Conservation (phyloP, 2,888 invertebrate species). For the Hemaris fuciformis region DNA sequence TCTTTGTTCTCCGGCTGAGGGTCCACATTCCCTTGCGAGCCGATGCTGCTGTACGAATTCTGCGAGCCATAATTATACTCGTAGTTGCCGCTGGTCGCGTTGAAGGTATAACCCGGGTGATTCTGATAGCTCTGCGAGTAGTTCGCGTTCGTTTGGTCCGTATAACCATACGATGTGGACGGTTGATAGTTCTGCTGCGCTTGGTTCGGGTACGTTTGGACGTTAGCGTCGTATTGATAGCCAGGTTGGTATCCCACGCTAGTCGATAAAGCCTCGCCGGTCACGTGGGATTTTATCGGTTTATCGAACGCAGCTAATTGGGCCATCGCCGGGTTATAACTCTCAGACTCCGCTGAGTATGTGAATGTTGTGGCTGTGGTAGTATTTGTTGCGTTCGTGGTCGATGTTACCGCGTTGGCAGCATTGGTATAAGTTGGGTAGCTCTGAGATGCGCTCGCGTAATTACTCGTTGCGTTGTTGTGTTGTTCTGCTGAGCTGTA, state of each 20-base stretch:
- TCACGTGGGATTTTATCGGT: conserved; percentile 72
- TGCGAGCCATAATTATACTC: conserved; percentile 85
- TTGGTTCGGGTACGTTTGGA: conserved; percentile 18
- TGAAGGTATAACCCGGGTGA: conserved; percentile 84
- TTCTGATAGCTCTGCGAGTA: conserved; percentile 66
- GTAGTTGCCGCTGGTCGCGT: conserved; percentile 78
- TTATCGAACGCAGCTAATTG: conserved; percentile 62
- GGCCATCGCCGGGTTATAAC: conserved; percentile 42
- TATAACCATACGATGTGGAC: conserved; percentile 35
- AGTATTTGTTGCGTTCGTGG: conserved; percentile 38
- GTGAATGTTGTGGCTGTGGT: conserved; percentile 38
- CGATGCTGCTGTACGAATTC: conserved; percentile 52
- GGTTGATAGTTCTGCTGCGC: conserved; percentile 43
- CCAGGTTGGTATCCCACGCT: conserved; percentile 32
- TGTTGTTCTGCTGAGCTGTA: conserved; percentile 47
- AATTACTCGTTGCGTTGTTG: conserved; percentile 43
- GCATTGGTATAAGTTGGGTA: conserved; percentile 55
- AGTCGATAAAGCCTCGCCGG: conserved; percentile 60
- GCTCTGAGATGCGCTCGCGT: conserved; percentile 49
- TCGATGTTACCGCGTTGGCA: conserved; percentile 41
- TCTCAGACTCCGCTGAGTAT: conserved; percentile 30
- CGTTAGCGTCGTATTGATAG: conserved; percentile 31
- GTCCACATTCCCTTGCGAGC: conserved; percentile 42
- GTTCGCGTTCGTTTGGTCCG: conserved; percentile 41
- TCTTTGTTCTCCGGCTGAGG: conserved; percentile 46